Evolutionary conservation across 1,140 invertebrate genomes (phyloP).

Genomic region (Anthonomus grandis): DNA sequence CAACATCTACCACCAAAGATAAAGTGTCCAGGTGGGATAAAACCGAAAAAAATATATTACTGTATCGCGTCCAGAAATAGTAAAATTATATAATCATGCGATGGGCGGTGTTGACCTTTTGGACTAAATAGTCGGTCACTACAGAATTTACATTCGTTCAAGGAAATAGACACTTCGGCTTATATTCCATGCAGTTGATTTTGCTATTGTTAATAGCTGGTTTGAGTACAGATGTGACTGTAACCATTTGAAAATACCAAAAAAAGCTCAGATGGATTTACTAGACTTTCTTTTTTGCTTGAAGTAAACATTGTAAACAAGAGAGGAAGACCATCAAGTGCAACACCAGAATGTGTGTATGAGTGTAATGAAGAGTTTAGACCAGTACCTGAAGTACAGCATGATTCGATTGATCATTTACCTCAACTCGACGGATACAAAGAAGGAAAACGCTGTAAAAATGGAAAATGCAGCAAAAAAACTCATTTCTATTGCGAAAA

Average conservation of each 20-base stretch:
- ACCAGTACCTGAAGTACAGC: constrained; percentile 1
- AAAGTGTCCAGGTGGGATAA: background rate
- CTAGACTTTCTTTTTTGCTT: background rate
- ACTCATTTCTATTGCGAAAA: too few relatives aligned
- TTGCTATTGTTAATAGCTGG: background rate
- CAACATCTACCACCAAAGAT: too few relatives aligned
- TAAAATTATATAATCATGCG: too few relatives aligned
- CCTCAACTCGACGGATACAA: constrained; percentile 1
- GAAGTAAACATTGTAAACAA: background rate
- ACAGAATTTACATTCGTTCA: too few relatives aligned
- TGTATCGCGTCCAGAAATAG: too few relatives aligned
- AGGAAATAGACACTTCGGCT: too few relatives aligned
- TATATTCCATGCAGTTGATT: too few relatives aligned
- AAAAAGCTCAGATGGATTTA: background rate
- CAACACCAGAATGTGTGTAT: too few relatives aligned
- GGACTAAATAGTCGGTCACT: too few relatives aligned
- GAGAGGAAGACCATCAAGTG: background rate
- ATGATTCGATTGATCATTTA: constrained; percentile 12
- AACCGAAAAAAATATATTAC: constrained; percentile 2
- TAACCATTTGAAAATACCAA: too few relatives aligned
- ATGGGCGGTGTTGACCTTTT: too few relatives aligned
- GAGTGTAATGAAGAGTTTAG: constrained; percentile 11
- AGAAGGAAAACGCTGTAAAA: constrained; percentile 1
- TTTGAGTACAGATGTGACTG: background rate
- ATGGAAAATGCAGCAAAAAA: too few relatives aligned